Evolutionary conservation across 1,140 invertebrate genomes (phyloP), one percentile per base, ranked within the genome.

Genomic region (Fragariocoptes setiger): DNA sequence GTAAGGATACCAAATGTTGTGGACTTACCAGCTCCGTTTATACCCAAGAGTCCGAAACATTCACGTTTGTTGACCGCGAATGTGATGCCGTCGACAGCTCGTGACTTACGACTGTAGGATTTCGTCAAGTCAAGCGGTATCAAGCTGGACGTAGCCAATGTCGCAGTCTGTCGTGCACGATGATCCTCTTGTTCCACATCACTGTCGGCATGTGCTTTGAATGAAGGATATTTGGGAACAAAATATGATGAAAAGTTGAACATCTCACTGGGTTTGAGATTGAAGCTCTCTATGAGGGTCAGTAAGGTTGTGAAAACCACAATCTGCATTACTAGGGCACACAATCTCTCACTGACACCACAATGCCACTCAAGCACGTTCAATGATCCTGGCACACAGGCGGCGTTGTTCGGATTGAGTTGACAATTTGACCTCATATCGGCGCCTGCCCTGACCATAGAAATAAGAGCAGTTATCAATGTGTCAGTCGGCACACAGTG

Each of bases 11-110:
- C 50, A 38, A 56, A 55, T n/a, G 52, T 56, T 0, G 52, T 56
- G 15, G 56, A 53, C 49, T 56, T 57, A 16, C 57, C 56, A 18
- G 56, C 56, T 12, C 56, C 57, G 44, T 58, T 58, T 2, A 57
- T 50, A 19, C 60, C 62, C 4, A 64, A 50, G 17, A 64, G 45
- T 15, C 62, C 62, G 51, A 64, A 64, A 47, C 61, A 63, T 47
- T 64, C 61, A 19, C 55, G 53, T 16, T 54, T 43, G 16, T 54
- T 47, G 41, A 52, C 47, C 8, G 48, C 47, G 44, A 49, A 51
- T 13, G 44, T 43, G 3, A 51, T 38, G 20, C 42, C 17, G 43
- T 52, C 39, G 19, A 51, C 49, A 16, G 48, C 50, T 19, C 35
- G 39, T 21, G 50, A 49, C 3, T 41, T 40, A 12, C 39, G 21